Evolutionary conservation across 2,113 vertebrate genomes (phyloP).

Genomic region (Catharus minimus): DNA sequence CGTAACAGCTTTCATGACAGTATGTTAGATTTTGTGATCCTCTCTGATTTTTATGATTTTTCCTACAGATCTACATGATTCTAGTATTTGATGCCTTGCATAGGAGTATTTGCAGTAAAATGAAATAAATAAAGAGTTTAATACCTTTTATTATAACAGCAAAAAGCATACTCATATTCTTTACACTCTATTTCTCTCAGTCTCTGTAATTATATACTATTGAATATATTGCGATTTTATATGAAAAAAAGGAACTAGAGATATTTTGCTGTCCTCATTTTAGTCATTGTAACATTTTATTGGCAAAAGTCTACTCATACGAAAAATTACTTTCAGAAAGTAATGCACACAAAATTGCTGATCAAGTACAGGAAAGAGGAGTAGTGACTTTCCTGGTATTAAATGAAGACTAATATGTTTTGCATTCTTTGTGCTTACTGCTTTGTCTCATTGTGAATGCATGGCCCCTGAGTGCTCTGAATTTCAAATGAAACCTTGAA

Average conservation of each 20-base stretch:
- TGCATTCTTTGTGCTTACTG: constrained; percentile 18
- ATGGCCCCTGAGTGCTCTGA: neutral
- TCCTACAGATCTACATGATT: neutral
- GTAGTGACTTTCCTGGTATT: constrained; percentile 3
- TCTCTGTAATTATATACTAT: constrained; percentile 23
- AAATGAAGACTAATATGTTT: constrained; percentile 41
- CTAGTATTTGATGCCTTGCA: neutral
- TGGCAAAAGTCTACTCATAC: constrained; percentile 18
- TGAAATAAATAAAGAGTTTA: neutral
- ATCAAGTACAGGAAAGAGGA: constrained; percentile 27
- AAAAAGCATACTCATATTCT: constrained; percentile 7
- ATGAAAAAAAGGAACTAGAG: constrained; percentile 17
- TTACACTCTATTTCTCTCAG: constrained; percentile 15
- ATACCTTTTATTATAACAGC: neutral
- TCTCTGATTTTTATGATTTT: neutral
- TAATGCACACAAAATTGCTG: constrained; percentile 35
- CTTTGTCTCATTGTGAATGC: constrained; percentile 28
- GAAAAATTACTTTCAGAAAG: constrained; percentile 50
- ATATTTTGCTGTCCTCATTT: constrained; percentile 27
- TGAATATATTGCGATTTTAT: constrained; percentile 42
- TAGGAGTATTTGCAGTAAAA: neutral
- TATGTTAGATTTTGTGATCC: neutral
- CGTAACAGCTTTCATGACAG: neutral
- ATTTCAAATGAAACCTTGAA: constrained; percentile 35
- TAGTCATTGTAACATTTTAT: constrained; percentile 41